Base-by-base conservation (phyloP, 2,113 vertebrate species). In the Gambusia holbrooki region DNA sequence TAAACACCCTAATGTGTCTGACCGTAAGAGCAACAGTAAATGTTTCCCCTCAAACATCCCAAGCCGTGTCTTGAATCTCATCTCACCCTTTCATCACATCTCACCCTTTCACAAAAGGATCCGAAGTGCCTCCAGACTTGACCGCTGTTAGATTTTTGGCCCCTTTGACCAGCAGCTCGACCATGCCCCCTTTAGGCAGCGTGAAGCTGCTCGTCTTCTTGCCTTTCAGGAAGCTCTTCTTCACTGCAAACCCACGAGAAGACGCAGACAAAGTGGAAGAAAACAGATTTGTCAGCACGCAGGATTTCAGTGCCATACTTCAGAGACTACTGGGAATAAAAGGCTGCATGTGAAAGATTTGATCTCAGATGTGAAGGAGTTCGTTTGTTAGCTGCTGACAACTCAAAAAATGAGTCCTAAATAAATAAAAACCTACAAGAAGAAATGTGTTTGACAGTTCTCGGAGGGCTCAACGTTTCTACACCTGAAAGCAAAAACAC, bases 61-160 rank as follows among this genome's bases (percentile, higher is more conserved):
- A 64, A 40, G 14, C 17, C 4, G 1, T 30, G 35, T 29, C 28
- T 3, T 15, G 33, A 75, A 15, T 58, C 51, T 58, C 19, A 0
- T 62, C 94, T 83, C 90, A 98, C 98, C 98, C 98, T 94, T 99
- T 99, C 28, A 99, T 54, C 51, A 22, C 17, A 0, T 62, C 94
- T 83, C 90, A 98, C 98, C 98, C 98, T 94, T 99, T 99, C 27
- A 99, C 98, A 13, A 99, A 99, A 27, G 96, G 95, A 86, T 99
- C 97, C 6, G 97, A 99, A 12, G 96, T 96, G 68, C 97, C 97
- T 94, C 96, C 96, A 48, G 96, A 96, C 91, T 98, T 99, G 77
- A 97, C 96, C 0, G 96, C 96, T 2, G 96, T 98, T 73, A 99
- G 92, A 88, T 99, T 99, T 91, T 97, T 98, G 77, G 97, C 98